A percentile compares a stretch with the other conserved stretches of the same genome.
These are phyloP conservation scores for Rhabdomys pumilio DNA, from an alignment of 2,797 vertebrate species.

Conservation along the genomic window DNA sequence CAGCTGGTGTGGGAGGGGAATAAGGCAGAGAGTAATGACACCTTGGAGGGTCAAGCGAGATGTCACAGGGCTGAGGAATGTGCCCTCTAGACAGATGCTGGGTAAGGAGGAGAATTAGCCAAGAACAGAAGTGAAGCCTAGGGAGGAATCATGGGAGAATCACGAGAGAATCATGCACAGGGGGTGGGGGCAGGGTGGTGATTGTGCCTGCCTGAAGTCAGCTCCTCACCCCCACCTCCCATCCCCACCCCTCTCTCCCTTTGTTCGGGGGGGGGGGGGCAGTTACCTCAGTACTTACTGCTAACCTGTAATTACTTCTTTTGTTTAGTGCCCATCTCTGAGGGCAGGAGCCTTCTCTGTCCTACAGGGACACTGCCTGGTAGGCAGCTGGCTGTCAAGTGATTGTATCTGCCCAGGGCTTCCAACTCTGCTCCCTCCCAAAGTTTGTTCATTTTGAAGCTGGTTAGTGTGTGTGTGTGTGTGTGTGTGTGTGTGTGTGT, in stretches of 20 bases:
- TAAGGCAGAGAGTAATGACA: background rate
- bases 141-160: background rate
- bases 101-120: background rate
- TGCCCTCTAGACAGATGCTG: background rate
- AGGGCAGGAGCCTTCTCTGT: background rate
- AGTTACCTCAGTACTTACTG: fast-evolving
- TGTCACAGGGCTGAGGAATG: background rate
- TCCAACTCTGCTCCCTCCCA: background rate
- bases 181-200: background rate
- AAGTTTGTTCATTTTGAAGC: background rate
- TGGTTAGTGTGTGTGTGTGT: background rate
- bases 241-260: background rate
- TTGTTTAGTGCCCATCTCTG: background rate
- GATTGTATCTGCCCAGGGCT: background rate
- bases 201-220: background rate
- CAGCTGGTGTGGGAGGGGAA: background rate
- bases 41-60: background rate
- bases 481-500: too few relatives aligned
- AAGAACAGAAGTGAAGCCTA: background rate
- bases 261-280: background rate
- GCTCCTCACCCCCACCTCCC: fast-evolving
- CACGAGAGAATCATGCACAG: fast-evolving
- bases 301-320: background rate
- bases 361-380: background rate
- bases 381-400: background rate